Percentiles rank a stretch among this genome's conserved stretches.
phyloP scores from a whole-genome alignment of 2,113 vertebrate species.

The Siniperca knerii region DNA sequence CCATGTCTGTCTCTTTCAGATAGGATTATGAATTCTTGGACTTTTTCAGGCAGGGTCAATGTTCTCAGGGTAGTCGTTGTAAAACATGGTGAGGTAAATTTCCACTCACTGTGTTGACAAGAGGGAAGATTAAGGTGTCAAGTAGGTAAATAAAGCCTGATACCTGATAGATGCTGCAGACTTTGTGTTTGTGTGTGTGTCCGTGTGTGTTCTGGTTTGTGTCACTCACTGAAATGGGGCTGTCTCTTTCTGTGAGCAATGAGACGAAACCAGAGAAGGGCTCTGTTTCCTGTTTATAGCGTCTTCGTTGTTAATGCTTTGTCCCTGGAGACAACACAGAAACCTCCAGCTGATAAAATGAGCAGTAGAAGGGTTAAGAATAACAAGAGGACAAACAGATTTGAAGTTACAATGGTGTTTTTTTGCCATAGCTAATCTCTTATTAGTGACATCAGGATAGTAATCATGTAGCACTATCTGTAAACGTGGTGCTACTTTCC shows the following conservation, averaged over 20 bases:
- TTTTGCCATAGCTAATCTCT: slow-evolving; percentile 53
- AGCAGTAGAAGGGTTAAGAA: slow-evolving; percentile 63
- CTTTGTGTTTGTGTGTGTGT: slow-evolving; percentile 33
- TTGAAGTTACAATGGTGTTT: slow-evolving; percentile 42
- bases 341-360: slow-evolving; percentile 68
- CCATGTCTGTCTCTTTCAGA: not conserved
- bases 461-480: slow-evolving; percentile 58
- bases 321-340: slow-evolving; percentile 69
- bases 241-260: slow-evolving; percentile 60
- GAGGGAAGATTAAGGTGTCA: slow-evolving; percentile 58
- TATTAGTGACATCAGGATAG: slow-evolving; percentile 45
- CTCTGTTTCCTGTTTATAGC: slow-evolving; percentile 76
- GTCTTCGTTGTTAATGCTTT: slow-evolving; percentile 50
- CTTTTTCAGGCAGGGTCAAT: not conserved
- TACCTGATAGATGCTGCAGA: slow-evolving; percentile 49
- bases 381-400: slow-evolving; percentile 66
- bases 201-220: slow-evolving; percentile 73
- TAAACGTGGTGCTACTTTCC: slow-evolving; percentile 45
- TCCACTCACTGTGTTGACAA: slow-evolving; percentile 55
- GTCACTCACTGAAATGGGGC: slow-evolving; percentile 66
- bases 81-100: slow-evolving; percentile 32
- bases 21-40: not conserved
- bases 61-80: not conserved
- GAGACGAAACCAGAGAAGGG: slow-evolving; percentile 45
- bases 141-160: slow-evolving; percentile 67